Evolutionary conservation across 2,113 vertebrate genomes (phyloP).

Genomic region (Xerus inauris): DNA sequence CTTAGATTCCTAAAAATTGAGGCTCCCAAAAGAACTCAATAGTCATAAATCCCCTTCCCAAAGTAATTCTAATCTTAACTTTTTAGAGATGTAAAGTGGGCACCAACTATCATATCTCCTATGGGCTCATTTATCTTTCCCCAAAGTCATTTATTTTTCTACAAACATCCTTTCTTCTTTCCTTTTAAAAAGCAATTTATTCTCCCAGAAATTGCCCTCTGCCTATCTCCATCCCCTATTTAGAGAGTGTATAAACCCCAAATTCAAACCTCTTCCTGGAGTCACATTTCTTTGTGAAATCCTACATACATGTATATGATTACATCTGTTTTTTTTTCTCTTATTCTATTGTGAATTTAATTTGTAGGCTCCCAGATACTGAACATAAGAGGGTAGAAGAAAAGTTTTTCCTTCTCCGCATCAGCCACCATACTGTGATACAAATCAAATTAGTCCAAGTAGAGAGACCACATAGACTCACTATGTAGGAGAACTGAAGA

Average conservation of each 20-base stretch:
- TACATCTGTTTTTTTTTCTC: neutral
- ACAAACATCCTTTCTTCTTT: neutral
- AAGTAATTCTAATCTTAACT: neutral
- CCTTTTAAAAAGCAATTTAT: neutral
- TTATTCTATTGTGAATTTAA: neutral
- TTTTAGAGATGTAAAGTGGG: neutral
- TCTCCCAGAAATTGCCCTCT: neutral
- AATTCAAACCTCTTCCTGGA: neutral
- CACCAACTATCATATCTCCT: neutral
- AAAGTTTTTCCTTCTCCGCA: neutral
- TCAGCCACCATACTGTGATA: neutral
- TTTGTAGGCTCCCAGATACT: neutral
- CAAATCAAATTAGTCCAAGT: neutral
- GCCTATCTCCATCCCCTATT: neutral
- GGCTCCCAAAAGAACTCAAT: neutral
- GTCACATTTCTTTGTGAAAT: neutral
- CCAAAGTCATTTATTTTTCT: neutral
- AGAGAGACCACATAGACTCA: neutral
- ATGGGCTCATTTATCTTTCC: neutral
- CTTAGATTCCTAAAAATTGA: neutral
- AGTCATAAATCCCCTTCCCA: neutral
- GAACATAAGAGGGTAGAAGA: neutral
- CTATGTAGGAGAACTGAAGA: neutral
- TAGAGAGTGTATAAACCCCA: neutral
- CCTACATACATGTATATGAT: neutral